Conservation (phyloP, 2,113 vertebrate genomes). For the Quiscalus mexicanus region DNA sequence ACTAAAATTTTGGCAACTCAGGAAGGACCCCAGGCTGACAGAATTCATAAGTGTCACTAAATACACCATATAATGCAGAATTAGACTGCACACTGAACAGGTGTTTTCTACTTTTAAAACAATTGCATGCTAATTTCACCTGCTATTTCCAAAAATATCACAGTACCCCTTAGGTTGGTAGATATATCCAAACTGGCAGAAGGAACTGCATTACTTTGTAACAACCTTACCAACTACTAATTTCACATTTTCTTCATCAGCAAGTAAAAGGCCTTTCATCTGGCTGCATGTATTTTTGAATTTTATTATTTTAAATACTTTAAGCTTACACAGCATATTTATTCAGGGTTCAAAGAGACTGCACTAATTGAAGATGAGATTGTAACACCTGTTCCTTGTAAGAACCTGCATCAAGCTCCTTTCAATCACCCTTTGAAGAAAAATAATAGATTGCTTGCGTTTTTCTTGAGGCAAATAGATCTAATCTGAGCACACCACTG, state of each 20-base stretch:
- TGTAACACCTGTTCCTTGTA: not conserved
- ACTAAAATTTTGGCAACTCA: not conserved
- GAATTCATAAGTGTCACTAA: not conserved
- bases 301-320: conserved; percentile 48
- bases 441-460: not conserved
- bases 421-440: conserved; percentile 14
- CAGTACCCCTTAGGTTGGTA: not conserved
- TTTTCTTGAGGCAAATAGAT: conserved; percentile 51
- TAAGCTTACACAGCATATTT: conserved; percentile 25
- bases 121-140: not conserved
- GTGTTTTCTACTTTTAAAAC: not conserved
- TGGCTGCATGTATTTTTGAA: conserved; percentile 1
- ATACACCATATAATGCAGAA: not conserved
- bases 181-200: not conserved
- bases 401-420: conserved; percentile 1
- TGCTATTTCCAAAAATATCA: not conserved
- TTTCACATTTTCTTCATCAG: conserved; percentile 24
- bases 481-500: not conserved
- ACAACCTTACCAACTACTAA: not conserved
- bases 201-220: not conserved
- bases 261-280: conserved; percentile 48
- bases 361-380: conserved; percentile 33
- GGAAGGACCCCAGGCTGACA: not conserved
- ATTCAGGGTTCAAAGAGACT: conserved; percentile 36
- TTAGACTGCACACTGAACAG: not conserved